These are phyloP conservation scores for Lamellibrachia columna DNA, from an alignment of 2,888 invertebrate species.

Conservation along the genomic window DNA sequence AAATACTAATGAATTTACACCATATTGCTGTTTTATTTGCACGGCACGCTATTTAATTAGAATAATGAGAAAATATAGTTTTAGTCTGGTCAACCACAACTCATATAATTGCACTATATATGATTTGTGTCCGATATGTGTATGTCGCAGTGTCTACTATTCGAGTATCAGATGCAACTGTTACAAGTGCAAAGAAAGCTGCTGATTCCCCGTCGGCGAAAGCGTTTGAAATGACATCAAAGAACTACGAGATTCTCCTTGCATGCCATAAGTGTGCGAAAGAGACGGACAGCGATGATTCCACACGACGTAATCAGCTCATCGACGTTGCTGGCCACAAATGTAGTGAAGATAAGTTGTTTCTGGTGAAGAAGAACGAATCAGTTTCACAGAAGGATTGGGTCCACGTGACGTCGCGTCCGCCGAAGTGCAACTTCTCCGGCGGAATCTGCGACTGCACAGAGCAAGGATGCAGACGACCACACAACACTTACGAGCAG, in stretches of 20 bases:
- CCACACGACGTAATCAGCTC: too few species aligned
- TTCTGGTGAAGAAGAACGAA: not conserved
- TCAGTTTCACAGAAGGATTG: not conserved
- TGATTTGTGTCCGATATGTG: too few species aligned
- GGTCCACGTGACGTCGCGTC: not conserved
- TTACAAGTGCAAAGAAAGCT: not conserved
- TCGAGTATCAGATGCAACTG: too few species aligned
- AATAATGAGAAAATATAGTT: too few species aligned
- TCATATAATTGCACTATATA: too few species aligned
- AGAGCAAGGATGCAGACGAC: constrained; percentile 25
- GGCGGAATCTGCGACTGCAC: not conserved
- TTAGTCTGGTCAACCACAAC: too few species aligned
- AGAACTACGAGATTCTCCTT: not conserved
- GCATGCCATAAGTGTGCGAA: not conserved
- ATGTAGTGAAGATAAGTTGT: not conserved
- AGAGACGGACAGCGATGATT: not conserved
- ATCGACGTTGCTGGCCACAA: not conserved
- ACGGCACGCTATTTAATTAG: too few species aligned
- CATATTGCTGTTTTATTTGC: too few species aligned
- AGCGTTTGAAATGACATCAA: not conserved
- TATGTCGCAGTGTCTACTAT: not conserved
- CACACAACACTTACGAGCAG: constrained; percentile 27
- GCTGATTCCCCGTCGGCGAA: not conserved
- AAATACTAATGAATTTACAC: too few species aligned
- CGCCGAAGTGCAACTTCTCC: not conserved